Percentiles rank a stretch among this genome's conserved stretches.
phyloP scores from a whole-genome alignment of 1,140 invertebrate species.

The Coelopa frigida region DNA sequence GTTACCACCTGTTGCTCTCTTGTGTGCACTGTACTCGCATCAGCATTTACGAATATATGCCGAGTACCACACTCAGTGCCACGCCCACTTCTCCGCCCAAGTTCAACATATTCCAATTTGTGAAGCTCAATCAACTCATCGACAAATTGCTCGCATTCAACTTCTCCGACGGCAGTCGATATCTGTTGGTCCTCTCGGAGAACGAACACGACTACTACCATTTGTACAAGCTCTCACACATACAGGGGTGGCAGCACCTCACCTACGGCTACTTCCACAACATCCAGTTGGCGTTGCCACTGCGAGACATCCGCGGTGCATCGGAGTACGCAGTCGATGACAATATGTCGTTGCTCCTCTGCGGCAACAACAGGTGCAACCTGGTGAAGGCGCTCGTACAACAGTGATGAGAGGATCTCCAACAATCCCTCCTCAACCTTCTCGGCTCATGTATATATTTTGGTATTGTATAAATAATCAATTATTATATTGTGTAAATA shows the following conservation, averaged over 20 bases:
- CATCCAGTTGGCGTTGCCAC: slow-evolving; percentile 20
- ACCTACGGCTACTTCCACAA: slow-evolving; percentile 25
- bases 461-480: no score
- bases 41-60: slow-evolving; percentile 16
- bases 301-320: slow-evolving; percentile 7
- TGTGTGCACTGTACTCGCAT: slow-evolving; percentile 26
- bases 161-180: slow-evolving; percentile 13
- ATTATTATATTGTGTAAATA: no score
- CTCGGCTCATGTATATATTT: no score
- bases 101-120: slow-evolving; percentile 16
- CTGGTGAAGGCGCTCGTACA: no score
- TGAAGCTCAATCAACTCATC: slow-evolving; percentile 21
- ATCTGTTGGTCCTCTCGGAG: slow-evolving; percentile 23
- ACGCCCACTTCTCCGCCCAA: background rate
- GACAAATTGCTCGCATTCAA: slow-evolving; percentile 14
- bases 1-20: slow-evolving; percentile 22
- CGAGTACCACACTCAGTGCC: no score
- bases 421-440: no score
- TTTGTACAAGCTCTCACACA: slow-evolving; percentile 22
- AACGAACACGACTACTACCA: slow-evolving; percentile 22
- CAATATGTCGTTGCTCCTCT: slow-evolving; percentile 5
- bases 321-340: background rate
- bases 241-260: slow-evolving; percentile 30
- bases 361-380: slow-evolving; percentile 1
- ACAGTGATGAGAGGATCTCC: no score